Evolutionary conservation across 2,113 vertebrate species (phyloP), one percentile per base, ranked within the genome.

Genomic region (Perca flavescens): DNA sequence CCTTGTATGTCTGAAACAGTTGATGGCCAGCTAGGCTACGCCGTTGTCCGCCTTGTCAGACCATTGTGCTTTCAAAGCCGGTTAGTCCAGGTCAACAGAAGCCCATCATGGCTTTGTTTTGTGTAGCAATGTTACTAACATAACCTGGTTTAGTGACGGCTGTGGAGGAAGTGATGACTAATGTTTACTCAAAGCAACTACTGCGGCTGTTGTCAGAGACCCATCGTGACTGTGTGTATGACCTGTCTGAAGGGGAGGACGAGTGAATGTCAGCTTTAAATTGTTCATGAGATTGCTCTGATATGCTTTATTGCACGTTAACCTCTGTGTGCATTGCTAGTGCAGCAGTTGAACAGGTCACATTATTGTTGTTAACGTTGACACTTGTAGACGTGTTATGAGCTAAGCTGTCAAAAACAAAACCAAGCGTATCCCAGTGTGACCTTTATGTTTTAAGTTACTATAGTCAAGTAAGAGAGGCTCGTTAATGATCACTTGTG

Each of bases 151-250:
- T 62, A 4, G 25, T 68, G 61, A 49, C 40, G 11, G 47, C 43
- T 84, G 88, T 58, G 4, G 77, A 77, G 89, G 82, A 87, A 86
- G 83, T 80, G 80, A 82, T 91, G 86, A 87, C 49, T 87, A 57
- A 85, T 88, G 88, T 92, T 91, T 87, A 86, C 89, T 60, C 49
- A 31, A 57, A 71, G 72, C 60, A 86, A 22, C 22, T 49, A 74
- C 61, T 4, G 71, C 69, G 76, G 75, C 56, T 54, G 79, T 75
- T 49, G 69, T 77, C 75, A 73, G 36, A 54, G 65, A 84, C 2
- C 31, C 22, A 16, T 19, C 36, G 40, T 74, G 61, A 52, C 31
- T 60, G 56, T 70, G 67, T 46, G 57, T 58, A 15, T 50, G 53
- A 80, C 77, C 79, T 47, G 87, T 63, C 67, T 14, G 12, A 28